These are phyloP conservation scores for Leptinotarsa texana DNA, from an alignment of 1,140 invertebrate species.

Conservation along the genomic window DNA sequence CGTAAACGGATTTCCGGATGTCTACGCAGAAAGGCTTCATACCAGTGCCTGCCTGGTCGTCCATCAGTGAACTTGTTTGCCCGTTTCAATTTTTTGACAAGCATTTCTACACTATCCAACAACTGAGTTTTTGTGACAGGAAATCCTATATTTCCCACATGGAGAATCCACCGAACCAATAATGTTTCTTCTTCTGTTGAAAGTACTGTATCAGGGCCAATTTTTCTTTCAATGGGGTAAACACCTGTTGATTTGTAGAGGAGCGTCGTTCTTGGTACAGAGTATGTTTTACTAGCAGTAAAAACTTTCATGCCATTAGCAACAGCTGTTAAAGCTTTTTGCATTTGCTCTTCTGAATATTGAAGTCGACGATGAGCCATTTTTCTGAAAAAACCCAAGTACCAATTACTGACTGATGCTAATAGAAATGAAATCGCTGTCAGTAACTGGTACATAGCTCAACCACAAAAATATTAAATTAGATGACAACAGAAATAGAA, in stretches of 20 bases:
- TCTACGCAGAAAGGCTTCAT: conserved; percentile 11
- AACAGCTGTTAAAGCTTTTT: conserved; percentile 7
- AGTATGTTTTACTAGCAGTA: not conserved
- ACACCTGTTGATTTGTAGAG: conserved; percentile 5
- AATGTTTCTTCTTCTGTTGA: not conserved
- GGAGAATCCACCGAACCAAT: conserved; percentile 5
- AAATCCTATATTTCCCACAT: not conserved
- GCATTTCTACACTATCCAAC: conserved; percentile 4
- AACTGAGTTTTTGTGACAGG: conserved; percentile 6
- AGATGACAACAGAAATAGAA: conserved; percentile 4
- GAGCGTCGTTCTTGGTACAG: not conserved
- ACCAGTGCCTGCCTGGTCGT: conserved; percentile 19
- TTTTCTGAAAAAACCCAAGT: not conserved
- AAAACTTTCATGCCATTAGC: not conserved
- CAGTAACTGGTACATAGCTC: not conserved
- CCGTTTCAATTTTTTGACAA: conserved; percentile 3
- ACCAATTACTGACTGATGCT: conserved; percentile 2
- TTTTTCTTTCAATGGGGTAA: conserved; percentile 3
- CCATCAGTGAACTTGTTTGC: not conserved
- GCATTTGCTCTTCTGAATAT: not conserved
- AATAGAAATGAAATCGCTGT: conserved; percentile 1
- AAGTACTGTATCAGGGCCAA: conserved; percentile 7
- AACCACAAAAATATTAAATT: not conserved
- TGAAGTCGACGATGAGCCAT: conserved; percentile 3
- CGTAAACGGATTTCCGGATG: conserved; percentile 1